Base-by-base conservation (phyloP, 2,113 vertebrate genomes). In the Labrus mixtus region DNA sequence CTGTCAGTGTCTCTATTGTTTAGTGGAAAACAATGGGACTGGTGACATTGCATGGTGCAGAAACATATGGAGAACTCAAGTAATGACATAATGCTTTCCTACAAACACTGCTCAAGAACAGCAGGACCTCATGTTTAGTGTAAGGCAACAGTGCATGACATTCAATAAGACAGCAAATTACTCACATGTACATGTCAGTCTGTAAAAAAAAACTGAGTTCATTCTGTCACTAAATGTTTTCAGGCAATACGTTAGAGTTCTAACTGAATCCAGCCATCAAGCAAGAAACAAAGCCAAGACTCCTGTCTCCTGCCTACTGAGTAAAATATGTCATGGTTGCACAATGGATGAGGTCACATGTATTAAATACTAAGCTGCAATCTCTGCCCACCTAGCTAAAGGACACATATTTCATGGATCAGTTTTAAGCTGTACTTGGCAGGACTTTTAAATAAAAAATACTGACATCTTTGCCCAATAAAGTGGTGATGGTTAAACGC, bases 291-390 rank as follows among this genome's bases (percentile, higher is more conserved):
- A 85, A 59, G 59, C 66, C 78, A 69, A 83, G 76, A 73, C 75
- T 84, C 67, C 80, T 87, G 78, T 64, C 75, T 74, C 78, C 60
- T 80, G 68, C 73, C 63, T 39, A 0, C 54, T 41, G 54, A 87
- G 78, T 84, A 8, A 78, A 84, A 81, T 65, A 68, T 78, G 78
- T 87, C 72, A 77, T 74, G 76, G 57, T 68, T 75, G 73, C 45
- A 75, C 79, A 75, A 68, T 64, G 76, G 60, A 79, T 87, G 82
- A 84, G 78, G 68, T 84, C 76, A 79, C 71, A 11, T 23, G 59
- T 66, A 8, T 23, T 70, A 29, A 59, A 58, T n/a, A 37, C 61
- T 70, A 58, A 0, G 15, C 82, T 65, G 48, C 46, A 11, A 41
- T 10, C 61, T 43, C 19, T 56, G 62, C 79, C 82, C 77, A n/a